Base-by-base conservation (phyloP, 2,113 vertebrate genomes). In the Tautogolabrus adspersus region DNA sequence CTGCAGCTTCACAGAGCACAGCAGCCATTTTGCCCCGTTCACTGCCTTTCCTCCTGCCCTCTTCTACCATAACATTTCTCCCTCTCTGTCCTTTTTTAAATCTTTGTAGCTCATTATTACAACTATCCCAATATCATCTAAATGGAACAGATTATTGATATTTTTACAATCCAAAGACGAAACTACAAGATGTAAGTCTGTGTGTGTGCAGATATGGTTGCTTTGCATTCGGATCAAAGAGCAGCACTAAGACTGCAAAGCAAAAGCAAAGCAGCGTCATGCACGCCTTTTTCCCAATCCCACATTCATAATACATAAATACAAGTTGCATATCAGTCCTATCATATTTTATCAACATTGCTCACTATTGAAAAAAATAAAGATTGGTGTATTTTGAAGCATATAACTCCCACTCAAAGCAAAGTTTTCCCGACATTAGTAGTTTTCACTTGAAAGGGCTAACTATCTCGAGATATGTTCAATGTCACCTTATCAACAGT, bases 1-100 rank as follows among this genome's bases (percentile, higher is more conserved):
- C 86, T 87, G 85, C 83, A 87, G 84, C 86, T 75, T 62, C 87
- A 74, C 81, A 77, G 63, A 89, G 87, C 85, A 84, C 77, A 87
- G 88, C 83, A 84, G 88, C 88, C 92, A 91, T 91, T 87, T 90
- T 65, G 8, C 21, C 19, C 55, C 46, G 55, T 56, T 88, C 81
- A 66, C 61, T 84, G 61, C 81, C 80, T 77, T 72, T 51, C 63
- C 72, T 22, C 12, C 55, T 63, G 66, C 64, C 59, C 76, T 84
- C 59, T 83, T 55, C 55, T 60, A 88, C 72, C 68, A 75, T 61
- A 61, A 21, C 60, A 56, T 69, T 11, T 78, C 65, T 70, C 55
- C 69, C 64, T 82, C 47, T 73, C 69, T 82, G 21, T 51, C 55
- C 26, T 26, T 38, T 49, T 64, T 58, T 52, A 15, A 66, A 60